Evolutionary conservation across 2,113 vertebrate genomes (phyloP).

Genomic region (Mesoclemmys tuberculata): DNA sequence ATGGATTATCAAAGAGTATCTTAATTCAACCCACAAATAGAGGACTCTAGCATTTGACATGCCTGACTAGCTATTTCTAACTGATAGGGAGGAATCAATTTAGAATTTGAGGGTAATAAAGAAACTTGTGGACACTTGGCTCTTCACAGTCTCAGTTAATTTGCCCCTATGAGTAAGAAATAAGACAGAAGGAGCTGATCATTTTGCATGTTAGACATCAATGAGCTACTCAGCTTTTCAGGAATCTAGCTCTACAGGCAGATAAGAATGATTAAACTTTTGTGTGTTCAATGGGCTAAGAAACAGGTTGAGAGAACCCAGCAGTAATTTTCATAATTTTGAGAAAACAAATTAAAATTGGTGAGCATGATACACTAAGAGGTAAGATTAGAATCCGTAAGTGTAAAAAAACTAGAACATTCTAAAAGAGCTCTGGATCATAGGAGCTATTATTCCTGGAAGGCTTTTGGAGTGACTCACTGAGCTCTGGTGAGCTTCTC

Average conservation of each 20-base stretch:
- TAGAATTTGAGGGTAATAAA: neutral
- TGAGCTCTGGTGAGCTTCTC: neutral
- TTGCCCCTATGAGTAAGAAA: neutral
- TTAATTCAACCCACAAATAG: neutral
- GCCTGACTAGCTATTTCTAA: neutral
- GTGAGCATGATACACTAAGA: accelerated
- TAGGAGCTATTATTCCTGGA: neutral
- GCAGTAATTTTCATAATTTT: neutral
- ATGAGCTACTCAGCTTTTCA: neutral
- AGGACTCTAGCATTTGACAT: neutral
- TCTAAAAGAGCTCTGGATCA: neutral
- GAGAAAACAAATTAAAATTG: neutral
- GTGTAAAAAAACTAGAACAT: neutral
- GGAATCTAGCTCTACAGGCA: neutral
- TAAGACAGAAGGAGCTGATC: neutral
- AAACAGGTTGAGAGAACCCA: neutral
- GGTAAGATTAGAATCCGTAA: neutral
- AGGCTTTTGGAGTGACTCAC: neutral
- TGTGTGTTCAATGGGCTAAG: neutral
- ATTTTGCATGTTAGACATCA: neutral
- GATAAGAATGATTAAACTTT: neutral
- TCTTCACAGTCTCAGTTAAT: neutral
- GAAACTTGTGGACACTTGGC: neutral
- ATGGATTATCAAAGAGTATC: neutral
- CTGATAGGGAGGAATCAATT: neutral